Conservation (phyloP, 2,113 vertebrate genomes). For the Tachuris rubrigastra region DNA sequence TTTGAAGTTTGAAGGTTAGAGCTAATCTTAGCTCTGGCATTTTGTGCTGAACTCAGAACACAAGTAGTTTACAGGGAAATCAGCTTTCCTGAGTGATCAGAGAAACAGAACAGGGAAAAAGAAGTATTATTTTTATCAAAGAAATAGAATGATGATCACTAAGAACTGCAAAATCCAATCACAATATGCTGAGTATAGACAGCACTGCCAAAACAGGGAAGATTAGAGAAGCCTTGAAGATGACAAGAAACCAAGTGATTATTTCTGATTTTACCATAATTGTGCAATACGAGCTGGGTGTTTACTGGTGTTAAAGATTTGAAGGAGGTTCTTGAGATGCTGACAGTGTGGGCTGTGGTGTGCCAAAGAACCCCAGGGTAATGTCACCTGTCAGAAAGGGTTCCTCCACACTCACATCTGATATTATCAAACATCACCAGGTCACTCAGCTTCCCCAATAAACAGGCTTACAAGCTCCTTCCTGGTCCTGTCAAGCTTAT, state of each 20-base stretch:
- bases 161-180: not conserved
- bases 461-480: not conserved
- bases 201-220: not conserved
- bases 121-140: not conserved
- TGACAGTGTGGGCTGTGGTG: not conserved
- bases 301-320: not conserved
- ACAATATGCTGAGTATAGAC: not conserved
- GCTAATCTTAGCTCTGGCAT: slow-evolving; percentile 36
- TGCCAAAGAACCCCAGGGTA: not conserved
- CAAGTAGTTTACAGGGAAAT: slow-evolving; percentile 32
- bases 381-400: not conserved
- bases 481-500: not conserved
- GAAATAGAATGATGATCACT: not conserved
- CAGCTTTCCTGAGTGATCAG: not conserved
- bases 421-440: not conserved
- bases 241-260: not conserved
- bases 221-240: not conserved
- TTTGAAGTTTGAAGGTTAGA: slow-evolving; percentile 48
- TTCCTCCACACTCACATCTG: not conserved
- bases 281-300: not conserved
- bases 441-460: not conserved
- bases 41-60: slow-evolving; percentile 36
- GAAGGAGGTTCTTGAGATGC: not conserved
- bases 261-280: not conserved
- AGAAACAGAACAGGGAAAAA: not conserved